Evolutionary conservation across 2,113 vertebrate species (phyloP), one percentile per base, ranked within the genome.

Genomic region (Acinonyx jubatus): DNA sequence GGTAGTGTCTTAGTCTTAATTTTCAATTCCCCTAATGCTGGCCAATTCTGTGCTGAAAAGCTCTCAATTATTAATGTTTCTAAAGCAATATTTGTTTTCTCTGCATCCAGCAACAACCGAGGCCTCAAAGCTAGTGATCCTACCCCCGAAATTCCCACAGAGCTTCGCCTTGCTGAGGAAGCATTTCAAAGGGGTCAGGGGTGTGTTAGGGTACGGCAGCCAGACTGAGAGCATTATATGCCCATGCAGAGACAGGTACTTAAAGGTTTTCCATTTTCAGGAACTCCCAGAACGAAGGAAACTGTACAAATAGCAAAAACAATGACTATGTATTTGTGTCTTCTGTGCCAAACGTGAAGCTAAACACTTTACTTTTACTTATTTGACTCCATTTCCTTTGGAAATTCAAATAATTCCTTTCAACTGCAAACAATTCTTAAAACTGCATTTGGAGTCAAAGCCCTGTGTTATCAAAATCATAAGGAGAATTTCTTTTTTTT

Each of bases 11-110:
- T 98, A 96, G 98, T 97, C 98, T 99, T 99, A 98, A 98, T 99
- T 99, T 99, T 98, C 98, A 99, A 98, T 99, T 99, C 99, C 96
- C 98, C 98, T 97, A 98, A 98, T 98, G 96, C 98, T 80, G 65
- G 93, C 96, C 97, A 89, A 97, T 98, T 98, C 98, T 98, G 98
- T 98, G 95, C 98, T 98, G 98, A 98, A 98, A 98, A 97, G 14
- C 0, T 87, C 98, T 99, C 97, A 98, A 99, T 99, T 99, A 99
- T 99, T 99, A 98, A 99, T 97, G 97, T 87, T 97, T 97, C 98
- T 99, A 98, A 99, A 99, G 98, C 98, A 98, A 97, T 99, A 98
- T 98, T 99, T 99, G 99, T 98, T 99, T 99, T 98, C 94, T 98
- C 97, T 88, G 98, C 98, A 98, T 97, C 98, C 76, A 82, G 89